Evolutionary conservation across 1,140 invertebrate species (phyloP), one percentile per base, ranked within the genome.

Genomic region (Caenorhabditis latens): DNA sequence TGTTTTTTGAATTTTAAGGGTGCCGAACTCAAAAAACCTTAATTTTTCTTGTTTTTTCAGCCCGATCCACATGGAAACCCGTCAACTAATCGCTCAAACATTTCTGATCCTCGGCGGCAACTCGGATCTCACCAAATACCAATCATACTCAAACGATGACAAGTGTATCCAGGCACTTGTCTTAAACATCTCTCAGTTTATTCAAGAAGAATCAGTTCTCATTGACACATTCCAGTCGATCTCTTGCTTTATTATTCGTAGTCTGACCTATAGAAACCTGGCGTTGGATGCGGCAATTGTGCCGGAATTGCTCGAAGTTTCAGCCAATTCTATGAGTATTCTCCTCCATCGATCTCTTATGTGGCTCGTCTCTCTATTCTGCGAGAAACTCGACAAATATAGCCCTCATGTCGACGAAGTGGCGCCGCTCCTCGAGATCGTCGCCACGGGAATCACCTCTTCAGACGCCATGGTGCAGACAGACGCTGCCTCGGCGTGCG

Each of bases 341-440:
- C 32, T 43, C 21, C 71, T 79, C 5, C 71, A 79, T 50, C 43
- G 71, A 0, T 50, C 71, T 21, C 46, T 79, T 3, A 79, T 79
- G 71, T 79, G 71, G 71, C 46, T 79, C 4, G 71, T 79, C 4
- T 79, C n/a, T 1, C 11, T 79, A 24, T 79, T 79, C 21, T 79
- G 71, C 40, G 71, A 79, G 11, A 79, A 79, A 50, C 71, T 79
- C 8, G 71, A 79, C 46, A 79, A 50, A n/a, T 79, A 50, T 40
- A 79, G 71, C 50, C 71, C 71, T 21, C 19, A 79, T 32, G 71
- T 79, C 2, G 71, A 79, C 1, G 71, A 79, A 79, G 21, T 79
- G 9, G n/a, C 46, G 4, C 71, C 71, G 14, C 71, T 79, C 24
- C 71, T 79, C 11, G 71, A 79, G 6, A 50, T 79, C 19, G 14